phyloP scores from a whole-genome alignment of 1,140 invertebrate species.

The Linepithema humile region DNA sequence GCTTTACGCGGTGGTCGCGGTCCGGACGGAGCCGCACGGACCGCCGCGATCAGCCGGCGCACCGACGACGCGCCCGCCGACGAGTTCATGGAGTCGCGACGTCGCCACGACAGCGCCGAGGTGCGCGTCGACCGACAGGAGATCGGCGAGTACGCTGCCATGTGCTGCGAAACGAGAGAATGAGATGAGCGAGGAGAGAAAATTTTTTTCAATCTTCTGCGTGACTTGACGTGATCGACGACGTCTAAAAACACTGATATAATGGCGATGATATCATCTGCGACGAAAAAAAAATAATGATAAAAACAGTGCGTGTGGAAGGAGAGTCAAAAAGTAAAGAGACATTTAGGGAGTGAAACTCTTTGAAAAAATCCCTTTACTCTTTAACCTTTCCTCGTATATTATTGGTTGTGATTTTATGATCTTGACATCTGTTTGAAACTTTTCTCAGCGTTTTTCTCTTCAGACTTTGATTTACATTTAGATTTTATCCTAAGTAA shows the following conservation, averaged over 20 bases:
- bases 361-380: no score
- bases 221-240: neutral
- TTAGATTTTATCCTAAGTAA: neutral
- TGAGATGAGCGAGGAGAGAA: neutral
- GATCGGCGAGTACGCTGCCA: slow-evolving; percentile 87
- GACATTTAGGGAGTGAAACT: no score
- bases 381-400: no score
- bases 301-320: neutral
- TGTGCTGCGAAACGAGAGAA: slow-evolving; percentile 80
- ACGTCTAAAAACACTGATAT: neutral
- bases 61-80: slow-evolving; percentile 89
- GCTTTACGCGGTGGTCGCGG: slow-evolving; percentile 84
- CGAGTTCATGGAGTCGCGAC: slow-evolving; percentile 88
- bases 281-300: neutral
- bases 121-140: slow-evolving; percentile 84
- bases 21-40: slow-evolving; percentile 83
- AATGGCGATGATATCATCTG: neutral
- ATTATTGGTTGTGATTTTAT: no score
- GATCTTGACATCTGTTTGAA: no score
- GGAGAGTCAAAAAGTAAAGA: no score
- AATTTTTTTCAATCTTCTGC: neutral
- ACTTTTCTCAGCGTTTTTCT: no score
- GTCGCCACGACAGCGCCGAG: slow-evolving; percentile 80
- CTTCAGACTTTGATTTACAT: neutral
- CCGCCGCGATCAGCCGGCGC: slow-evolving; percentile 87